Evolutionary conservation across 2,888 invertebrate genomes (phyloP).

Genomic region (Heliconius ethilla): DNA sequence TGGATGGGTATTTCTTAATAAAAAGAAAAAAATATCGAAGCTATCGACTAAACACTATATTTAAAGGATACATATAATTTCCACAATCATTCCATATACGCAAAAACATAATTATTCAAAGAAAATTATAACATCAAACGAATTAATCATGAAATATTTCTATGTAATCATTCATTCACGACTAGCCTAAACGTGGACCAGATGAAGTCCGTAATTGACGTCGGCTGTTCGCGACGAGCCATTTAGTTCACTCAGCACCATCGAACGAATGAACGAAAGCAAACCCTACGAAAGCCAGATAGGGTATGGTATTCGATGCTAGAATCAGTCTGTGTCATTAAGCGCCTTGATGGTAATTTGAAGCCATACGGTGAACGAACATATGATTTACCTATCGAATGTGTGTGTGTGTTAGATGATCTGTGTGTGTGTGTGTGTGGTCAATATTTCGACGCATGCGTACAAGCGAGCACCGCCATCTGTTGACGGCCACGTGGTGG

Average conservation of each 20-base stretch:
- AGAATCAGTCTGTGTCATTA: conserved; percentile 67
- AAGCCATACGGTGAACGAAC: conserved; percentile 76
- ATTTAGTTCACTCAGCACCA: conserved; percentile 70
- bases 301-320: conserved; percentile 51
- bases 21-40: background rate
- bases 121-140: background rate
- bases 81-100: background rate
- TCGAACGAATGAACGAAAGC: conserved; percentile 51
- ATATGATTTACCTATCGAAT: conserved; percentile 66
- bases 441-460: conserved; percentile 78
- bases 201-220: conserved; percentile 75
- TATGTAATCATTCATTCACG: conserved; percentile 34
- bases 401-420: conserved; percentile 49
- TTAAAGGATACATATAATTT: background rate
- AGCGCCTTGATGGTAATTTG: conserved; percentile 69
- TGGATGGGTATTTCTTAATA: background rate
- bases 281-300: conserved; percentile 37
- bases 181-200: conserved; percentile 50
- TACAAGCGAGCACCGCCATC: conserved; percentile 69
- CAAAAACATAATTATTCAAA: background rate
- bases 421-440: conserved; percentile 57
- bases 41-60: too few species aligned
- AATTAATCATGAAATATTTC: conserved; percentile 1
- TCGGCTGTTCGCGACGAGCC: conserved; percentile 62
- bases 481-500: conserved; percentile 75